Evolutionary conservation across 2,888 invertebrate species (phyloP), one percentile per base, ranked within the genome.

Genomic region (Lacanobia oleracea): DNA sequence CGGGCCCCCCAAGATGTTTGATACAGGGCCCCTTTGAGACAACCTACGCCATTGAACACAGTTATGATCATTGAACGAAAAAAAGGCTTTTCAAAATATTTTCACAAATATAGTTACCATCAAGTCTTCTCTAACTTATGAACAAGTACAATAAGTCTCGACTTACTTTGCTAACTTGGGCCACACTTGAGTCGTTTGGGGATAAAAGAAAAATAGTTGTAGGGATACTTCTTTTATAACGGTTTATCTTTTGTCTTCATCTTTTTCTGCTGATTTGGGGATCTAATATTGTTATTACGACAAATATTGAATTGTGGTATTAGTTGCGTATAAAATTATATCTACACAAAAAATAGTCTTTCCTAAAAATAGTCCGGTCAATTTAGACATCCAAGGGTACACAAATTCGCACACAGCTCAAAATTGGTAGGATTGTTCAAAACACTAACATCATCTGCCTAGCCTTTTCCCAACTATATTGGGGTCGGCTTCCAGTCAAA

Each of bases 181-280:
- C 48, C 12, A 45, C 64, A 71, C 53, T 77, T 60, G 23, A 77
- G n/a, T 54, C 63, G 43, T 77, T 75, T 43, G 75, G 63, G 77
- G 54, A 75, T 71, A 48, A 77, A 70, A 77, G 71, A 70, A 70
- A 75, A 45, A 64, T 60, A 51, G 50, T 27, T 60, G 12, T 69
- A 43, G 27, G 40, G 18, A 27, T 70, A 64, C 33, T 43, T 37
- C 40, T 63, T 68, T 43, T 71, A 64, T 60, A 70, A 54, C 43
- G n/a, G 50, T 51, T 75, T 68, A 45, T 50, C 67, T 61, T 67
- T 75, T 67, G 43, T 50, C 54, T 56, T 76, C 43, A 56, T 74
- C 18, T 68, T 75, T 77, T 59, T 45, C 37, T 69, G 54, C 68
- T 76, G 54, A 76, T 50, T 61, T 60, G 6, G 33, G 59, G 67